Percentiles rank a stretch among this genome's conserved stretches.
Evolutionary conservation across 2,888 invertebrate genomes (phyloP).

Genomic region (Halictus quadricinctus): DNA sequence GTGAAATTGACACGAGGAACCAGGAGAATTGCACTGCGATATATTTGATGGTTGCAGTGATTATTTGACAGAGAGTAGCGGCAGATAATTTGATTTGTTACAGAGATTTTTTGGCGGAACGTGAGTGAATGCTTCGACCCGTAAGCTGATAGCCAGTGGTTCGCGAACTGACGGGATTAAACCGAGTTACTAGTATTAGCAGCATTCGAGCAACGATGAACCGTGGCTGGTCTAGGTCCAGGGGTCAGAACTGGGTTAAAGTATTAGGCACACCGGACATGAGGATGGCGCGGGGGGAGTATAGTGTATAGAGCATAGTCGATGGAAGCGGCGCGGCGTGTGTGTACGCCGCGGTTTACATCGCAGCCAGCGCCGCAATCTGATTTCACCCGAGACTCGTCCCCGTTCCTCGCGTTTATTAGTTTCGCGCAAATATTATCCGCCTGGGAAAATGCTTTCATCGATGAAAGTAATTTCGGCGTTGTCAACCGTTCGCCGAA

Average conservation of each 20-base stretch:
- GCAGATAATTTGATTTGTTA: neutral
- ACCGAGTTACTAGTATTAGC: slow-evolving; percentile 58
- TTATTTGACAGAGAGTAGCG: neutral
- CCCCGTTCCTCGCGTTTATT: slow-evolving; percentile 31
- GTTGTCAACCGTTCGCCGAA: neutral
- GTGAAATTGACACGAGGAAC: no score
- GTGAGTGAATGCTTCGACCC: neutral
- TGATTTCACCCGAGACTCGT: slow-evolving; percentile 35
- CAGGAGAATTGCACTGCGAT: no score
- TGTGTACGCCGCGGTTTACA: slow-evolving; percentile 44
- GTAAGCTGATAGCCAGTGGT: slow-evolving; percentile 16
- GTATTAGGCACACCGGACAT: slow-evolving; percentile 73
- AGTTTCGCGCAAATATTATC: slow-evolving; percentile 37
- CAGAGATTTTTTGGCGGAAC: neutral
- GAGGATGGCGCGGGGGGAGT: slow-evolving; percentile 16
- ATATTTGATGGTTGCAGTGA: no score
- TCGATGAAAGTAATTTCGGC: slow-evolving; percentile 12
- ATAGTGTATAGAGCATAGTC: neutral
- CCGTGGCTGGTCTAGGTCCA: slow-evolving; percentile 60
- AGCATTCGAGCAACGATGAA: slow-evolving; percentile 39
- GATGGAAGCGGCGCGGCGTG: slow-evolving; percentile 34
- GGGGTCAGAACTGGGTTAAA: slow-evolving; percentile 72
- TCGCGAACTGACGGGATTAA: slow-evolving; percentile 42
- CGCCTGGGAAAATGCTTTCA: slow-evolving; percentile 14
- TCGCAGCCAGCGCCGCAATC: slow-evolving; percentile 32